These are phyloP conservation scores for Epizoanthus ramosus DNA, from an alignment of 92 coral and sea anemone species.

Conservation along the genomic window DNA sequence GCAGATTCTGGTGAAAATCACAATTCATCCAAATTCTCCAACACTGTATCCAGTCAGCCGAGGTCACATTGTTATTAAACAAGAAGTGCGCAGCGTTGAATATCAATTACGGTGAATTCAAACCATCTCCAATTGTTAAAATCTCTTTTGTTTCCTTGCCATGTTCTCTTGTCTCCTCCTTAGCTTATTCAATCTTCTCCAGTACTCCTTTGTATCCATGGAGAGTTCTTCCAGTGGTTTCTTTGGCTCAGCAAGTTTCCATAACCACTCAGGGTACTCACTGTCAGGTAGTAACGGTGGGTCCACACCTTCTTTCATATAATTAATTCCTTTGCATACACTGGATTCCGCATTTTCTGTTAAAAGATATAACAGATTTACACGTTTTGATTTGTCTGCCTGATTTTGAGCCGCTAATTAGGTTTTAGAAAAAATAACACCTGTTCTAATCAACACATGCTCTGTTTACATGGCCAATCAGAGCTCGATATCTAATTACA, in stretches of 20 bases:
- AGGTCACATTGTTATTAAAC: too few relatives aligned
- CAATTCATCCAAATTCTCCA: too few relatives aligned
- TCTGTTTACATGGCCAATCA: too few relatives aligned
- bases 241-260: slow-evolving; percentile 60
- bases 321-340: slow-evolving; percentile 68
- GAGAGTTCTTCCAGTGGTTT: slow-evolving; percentile 59
- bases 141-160: slow-evolving; percentile 66
- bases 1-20: too few relatives aligned
- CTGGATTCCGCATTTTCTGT: slow-evolving; percentile 16
- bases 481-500: too few relatives aligned
- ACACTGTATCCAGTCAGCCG: too few relatives aligned
- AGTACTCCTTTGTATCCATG: slow-evolving; percentile 37
- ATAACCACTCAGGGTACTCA: slow-evolving; percentile 87
- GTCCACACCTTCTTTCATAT: slow-evolving; percentile 79
- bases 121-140: neutral
- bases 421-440: too few relatives aligned
- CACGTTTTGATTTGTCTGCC: too few relatives aligned
- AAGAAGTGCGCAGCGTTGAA: too few relatives aligned
- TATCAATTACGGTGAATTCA: too few relatives aligned
- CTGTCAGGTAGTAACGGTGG: slow-evolving; percentile 80
- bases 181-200: slow-evolving; percentile 66
- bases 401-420: too few relatives aligned
- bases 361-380: neutral
- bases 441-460: too few relatives aligned
- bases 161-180: slow-evolving; percentile 80